These are phyloP conservation scores for Sphecodes monilicornis DNA, from an alignment of 2,888 invertebrate species.

Conservation along the genomic window DNA sequence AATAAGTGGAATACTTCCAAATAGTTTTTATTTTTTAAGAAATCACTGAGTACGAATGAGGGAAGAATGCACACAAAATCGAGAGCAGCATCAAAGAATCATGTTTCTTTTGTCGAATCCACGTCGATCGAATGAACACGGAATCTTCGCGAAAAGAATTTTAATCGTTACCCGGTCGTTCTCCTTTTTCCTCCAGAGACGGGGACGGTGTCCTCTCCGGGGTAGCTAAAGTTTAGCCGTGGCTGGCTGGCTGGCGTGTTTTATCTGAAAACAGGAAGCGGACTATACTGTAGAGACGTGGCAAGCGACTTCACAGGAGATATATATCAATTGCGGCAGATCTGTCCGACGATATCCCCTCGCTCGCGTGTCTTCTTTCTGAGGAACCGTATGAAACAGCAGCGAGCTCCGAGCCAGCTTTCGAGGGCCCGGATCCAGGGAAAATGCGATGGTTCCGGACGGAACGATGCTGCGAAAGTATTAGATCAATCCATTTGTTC, in stretches of 20 bases:
- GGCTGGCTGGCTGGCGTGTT: conserved; percentile 39
- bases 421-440: conserved; percentile 12
- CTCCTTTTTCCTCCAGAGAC: conserved; percentile 28
- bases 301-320: conserved; percentile 67
- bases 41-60: no score
- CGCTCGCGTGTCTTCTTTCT: conserved; percentile 39
- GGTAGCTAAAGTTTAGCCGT: conserved; percentile 29
- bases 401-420: conserved; percentile 26
- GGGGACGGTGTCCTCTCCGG: conserved; percentile 13
- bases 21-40: not conserved
- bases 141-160: conserved; percentile 5
- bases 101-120: not conserved
- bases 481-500: not conserved
- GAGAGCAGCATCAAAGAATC: not conserved
- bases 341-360: conserved; percentile 66
- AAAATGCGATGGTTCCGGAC: conserved; percentile 34
- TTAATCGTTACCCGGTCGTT: conserved; percentile 18
- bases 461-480: conserved; percentile 12
- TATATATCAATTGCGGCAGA: conserved; percentile 73
- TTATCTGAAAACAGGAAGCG: conserved; percentile 53
- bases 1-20: not conserved
- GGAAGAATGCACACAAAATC: no score
- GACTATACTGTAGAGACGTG: conserved; percentile 46
- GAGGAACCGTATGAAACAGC: conserved; percentile 19
- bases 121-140: not conserved